Base-by-base conservation (phyloP, 2,797 vertebrate genomes). In the Urosaurus nigricauda region DNA sequence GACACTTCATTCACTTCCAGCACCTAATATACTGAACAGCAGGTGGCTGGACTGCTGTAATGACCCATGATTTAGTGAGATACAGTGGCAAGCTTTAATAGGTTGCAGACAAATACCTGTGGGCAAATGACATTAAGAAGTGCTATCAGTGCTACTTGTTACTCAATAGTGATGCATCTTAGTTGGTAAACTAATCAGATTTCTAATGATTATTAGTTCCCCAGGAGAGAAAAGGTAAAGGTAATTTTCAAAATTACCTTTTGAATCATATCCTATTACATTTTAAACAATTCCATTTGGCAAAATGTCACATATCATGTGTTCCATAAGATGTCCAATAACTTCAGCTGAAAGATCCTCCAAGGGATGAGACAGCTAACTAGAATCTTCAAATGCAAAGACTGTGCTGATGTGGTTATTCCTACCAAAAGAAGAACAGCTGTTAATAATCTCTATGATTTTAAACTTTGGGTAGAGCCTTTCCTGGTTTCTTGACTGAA, bases 11-110 rank as follows among this genome's bases (percentile, higher is more conserved):
- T 73, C 65, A 43, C 6, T 68, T 3, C 40, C 32, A 19, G 58
- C 6, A 51, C 29, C 75, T 17, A 60, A 70, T 68, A 79, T 60
- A 79, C 47, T 71, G 37, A 80, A 80, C 77, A 87, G 65, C 70
- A 87, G 79, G 68, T 26, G 81, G 26, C 16, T 81, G 24, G 68
- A 81, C 37, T 60, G 37, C 8, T 43, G 60, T 74, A 82, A 81
- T 47, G 77, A 37, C 63, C 24, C 63, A 56, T 87, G 58, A 87
- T 79, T 87, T 58, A 81, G 51, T 43, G 78, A 60, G 63, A 71
- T 81, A 71, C 21, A 79, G 75, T 79, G 82, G 17, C 60, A 78
- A 58, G 21, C 70, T 84, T 84, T 53, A 88, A 70, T 70, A 88
- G n/a, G 63, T 78, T 78, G 29, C 53, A 75, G 40, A 63, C 40